Percentiles rank a stretch among this genome's conserved stretches.
These are phyloP conservation scores for Myanophis thanlyinensis DNA, from an alignment of 2,113 vertebrate species.

Conservation along the genomic window DNA sequence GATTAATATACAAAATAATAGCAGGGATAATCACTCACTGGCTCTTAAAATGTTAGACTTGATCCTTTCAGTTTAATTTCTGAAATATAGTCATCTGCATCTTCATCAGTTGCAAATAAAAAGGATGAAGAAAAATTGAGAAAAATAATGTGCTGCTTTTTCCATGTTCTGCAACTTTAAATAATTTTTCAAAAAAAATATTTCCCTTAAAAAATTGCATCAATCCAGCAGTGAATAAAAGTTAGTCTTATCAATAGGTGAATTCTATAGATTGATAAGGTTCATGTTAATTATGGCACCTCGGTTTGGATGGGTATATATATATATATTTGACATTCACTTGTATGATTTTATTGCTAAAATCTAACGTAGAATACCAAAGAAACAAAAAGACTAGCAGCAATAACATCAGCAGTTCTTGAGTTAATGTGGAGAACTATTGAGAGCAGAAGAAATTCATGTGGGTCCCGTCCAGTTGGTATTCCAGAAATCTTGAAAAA, in stretches of 20 bases:
- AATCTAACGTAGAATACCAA: not conserved
- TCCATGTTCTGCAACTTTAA: not conserved
- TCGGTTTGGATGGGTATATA: not conserved
- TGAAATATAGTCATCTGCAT: not conserved
- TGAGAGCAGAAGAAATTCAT: not conserved
- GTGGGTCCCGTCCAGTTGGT: not conserved
- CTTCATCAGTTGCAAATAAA: not conserved
- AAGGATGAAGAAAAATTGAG: not conserved
- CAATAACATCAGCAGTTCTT: not conserved
- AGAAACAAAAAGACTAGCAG: not conserved
- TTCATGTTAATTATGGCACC: not conserved
- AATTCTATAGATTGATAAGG: not conserved
- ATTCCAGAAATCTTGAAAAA: not conserved
- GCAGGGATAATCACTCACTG: constrained; percentile 35
- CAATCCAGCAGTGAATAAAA: not conserved
- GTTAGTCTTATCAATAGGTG: not conserved
- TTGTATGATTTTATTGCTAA: not conserved
- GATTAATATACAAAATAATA: constrained; percentile 46
- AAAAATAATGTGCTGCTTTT: not conserved
- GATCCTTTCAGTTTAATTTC: constrained; percentile 49
- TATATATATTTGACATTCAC: not conserved
- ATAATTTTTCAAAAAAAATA: not conserved
- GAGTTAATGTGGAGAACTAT: not conserved
- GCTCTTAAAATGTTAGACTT: constrained; percentile 34
- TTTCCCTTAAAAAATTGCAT: not conserved